These are phyloP conservation scores for Dasyornis broadbenti DNA, from an alignment of 2,113 vertebrate species.

Conservation along the genomic window DNA sequence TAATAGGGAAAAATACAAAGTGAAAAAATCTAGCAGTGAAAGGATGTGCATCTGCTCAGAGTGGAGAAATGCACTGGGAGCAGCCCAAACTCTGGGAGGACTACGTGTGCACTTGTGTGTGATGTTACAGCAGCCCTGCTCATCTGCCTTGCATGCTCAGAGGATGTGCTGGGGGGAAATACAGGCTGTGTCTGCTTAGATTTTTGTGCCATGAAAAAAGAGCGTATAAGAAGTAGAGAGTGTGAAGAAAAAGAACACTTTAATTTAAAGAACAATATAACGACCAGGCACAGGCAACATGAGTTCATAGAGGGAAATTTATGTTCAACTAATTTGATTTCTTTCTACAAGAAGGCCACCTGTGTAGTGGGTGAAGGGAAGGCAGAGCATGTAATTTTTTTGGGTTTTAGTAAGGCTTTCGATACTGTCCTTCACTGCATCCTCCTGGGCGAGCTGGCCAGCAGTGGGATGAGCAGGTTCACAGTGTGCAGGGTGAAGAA, in stretches of 20 bases:
- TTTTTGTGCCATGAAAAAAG: not conserved
- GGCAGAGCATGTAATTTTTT: not conserved
- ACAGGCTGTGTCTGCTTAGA: not conserved
- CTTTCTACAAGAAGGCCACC: not conserved
- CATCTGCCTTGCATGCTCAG: not conserved
- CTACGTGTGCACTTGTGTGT: rapidly evolving
- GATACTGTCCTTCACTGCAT: not conserved
- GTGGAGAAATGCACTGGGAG: not conserved
- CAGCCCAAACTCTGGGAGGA: not conserved
- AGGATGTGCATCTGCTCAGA: not conserved
- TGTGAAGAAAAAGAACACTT: no score
- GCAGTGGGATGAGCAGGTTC: not conserved
- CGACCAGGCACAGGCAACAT: not conserved
- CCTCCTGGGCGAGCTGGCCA: not conserved
- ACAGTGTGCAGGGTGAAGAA: rapidly evolving
- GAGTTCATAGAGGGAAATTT: not conserved
- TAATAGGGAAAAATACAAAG: not conserved
- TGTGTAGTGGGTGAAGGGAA: not conserved
- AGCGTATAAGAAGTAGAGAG: not conserved
- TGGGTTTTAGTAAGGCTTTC: not conserved
- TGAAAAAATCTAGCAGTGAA: not conserved
- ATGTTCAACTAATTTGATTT: not conserved
- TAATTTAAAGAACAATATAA: not conserved
- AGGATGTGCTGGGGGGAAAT: not conserved
- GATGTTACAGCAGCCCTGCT: not conserved